A percentile compares a stretch with the other conserved stretches of the same genome.
phyloP scores from a whole-genome alignment of 1,140 invertebrate genomes.

The Ectropis grisescens region DNA sequence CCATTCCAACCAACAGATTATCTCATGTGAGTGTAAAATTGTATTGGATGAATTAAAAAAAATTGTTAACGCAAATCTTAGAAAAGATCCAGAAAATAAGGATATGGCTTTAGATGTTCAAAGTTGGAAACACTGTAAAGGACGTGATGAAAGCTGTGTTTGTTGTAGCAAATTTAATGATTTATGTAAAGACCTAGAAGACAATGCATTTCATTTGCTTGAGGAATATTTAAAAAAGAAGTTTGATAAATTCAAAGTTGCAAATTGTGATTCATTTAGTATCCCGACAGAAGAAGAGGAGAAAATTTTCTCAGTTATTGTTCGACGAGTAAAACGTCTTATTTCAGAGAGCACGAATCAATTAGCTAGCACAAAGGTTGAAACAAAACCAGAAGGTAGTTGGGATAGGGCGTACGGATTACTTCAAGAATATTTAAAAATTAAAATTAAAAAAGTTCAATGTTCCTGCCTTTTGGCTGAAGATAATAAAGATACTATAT shows the following conservation, averaged over 20 bases:
- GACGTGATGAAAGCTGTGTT: conserved; percentile 22
- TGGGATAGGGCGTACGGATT: conserved; percentile 45
- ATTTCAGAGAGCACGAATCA: conserved; percentile 31
- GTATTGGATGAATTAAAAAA: conserved; percentile 15
- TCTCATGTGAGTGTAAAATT: conserved; percentile 7
- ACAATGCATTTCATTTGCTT: conserved; percentile 47
- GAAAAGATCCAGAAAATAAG: conserved; percentile 5
- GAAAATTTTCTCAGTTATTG: conserved; percentile 27
- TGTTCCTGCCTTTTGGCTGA: conserved; percentile 25
- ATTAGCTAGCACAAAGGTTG: conserved; percentile 17
- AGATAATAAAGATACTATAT: conserved; percentile 15
- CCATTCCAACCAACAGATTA: too few species aligned
- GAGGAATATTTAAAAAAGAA: conserved; percentile 45
- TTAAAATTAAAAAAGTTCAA: conserved; percentile 44
- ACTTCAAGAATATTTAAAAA: conserved; percentile 51
- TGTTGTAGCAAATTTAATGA: conserved; percentile 32
- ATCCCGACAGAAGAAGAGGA: conserved; percentile 34
- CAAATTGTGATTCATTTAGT: conserved; percentile 18
- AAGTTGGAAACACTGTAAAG: conserved; percentile 5
- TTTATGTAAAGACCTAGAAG: conserved; percentile 39
- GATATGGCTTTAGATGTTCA: conserved; percentile 11
- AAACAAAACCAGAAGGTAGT: conserved; percentile 19
- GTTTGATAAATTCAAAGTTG: conserved; percentile 27
- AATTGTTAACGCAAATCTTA: conserved; percentile 2
- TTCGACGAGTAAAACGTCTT: conserved; percentile 40